Conservation (phyloP, 1,140 invertebrate genomes). For the Drosophila santomea region DNA sequence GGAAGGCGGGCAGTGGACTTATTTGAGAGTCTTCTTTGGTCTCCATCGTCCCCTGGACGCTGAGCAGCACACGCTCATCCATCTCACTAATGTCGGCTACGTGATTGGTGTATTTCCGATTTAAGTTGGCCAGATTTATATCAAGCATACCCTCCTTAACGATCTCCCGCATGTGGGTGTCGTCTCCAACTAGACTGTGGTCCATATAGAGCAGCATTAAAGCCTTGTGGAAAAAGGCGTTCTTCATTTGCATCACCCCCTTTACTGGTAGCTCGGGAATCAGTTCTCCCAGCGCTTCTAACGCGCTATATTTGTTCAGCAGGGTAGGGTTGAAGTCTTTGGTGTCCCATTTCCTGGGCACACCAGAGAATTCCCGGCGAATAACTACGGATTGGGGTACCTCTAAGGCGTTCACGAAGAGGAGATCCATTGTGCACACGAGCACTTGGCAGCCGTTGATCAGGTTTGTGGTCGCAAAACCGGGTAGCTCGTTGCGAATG, state of each 20-base stretch:
- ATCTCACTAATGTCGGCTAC: slow-evolving; percentile 96
- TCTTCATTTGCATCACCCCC: slow-evolving; percentile 95
- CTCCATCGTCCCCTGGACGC: background rate
- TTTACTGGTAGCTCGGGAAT: slow-evolving; percentile 90
- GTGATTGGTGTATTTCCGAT: slow-evolving; percentile 94
- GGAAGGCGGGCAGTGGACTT: background rate
- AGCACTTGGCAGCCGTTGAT: slow-evolving; percentile 97
- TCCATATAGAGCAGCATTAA: slow-evolving; percentile 86
- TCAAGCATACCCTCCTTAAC: slow-evolving; percentile 91
- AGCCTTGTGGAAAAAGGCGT: slow-evolving; percentile 93
- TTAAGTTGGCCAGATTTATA: slow-evolving; percentile 92
- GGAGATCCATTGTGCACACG: slow-evolving; percentile 94
- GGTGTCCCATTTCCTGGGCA: slow-evolving; percentile 90
- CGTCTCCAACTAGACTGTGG: slow-evolving; percentile 81
- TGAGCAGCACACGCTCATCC: slow-evolving; percentile 95
- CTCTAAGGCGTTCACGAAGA: slow-evolving; percentile 94
- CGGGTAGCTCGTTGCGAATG: slow-evolving; percentile 92
- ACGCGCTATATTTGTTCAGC: slow-evolving; percentile 91
- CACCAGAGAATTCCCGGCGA: slow-evolving; percentile 91
- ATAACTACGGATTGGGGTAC: slow-evolving; percentile 91
- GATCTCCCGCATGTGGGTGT: slow-evolving; percentile 88
- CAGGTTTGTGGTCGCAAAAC: slow-evolving; percentile 92
- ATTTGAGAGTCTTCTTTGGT: background rate
- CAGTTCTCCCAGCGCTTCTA: slow-evolving; percentile 92
- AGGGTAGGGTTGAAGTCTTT: slow-evolving; percentile 88